Evolutionary conservation across 2,888 invertebrate species (phyloP), one percentile per base, ranked within the genome.

Genomic region (Stenurella melanura): DNA sequence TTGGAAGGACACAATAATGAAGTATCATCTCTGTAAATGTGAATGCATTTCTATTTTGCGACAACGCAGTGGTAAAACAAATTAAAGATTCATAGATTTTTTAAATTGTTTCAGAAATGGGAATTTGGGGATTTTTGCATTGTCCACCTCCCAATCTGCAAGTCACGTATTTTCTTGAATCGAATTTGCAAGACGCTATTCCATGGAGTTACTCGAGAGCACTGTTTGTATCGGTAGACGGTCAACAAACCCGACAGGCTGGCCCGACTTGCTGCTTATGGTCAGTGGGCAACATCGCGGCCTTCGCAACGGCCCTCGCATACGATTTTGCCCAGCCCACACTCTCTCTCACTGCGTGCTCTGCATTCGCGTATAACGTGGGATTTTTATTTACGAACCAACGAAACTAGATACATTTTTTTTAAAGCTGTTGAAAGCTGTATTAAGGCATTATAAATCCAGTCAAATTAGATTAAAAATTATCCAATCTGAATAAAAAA

Each of bases 291-390:
- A 67, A 67, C 60, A 57, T 56, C 74, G 74, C 74, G 67, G 74
- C 74, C 74, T 74, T 74, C 74, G 54, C 18, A 15, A 17, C 67
- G 74, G 66, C 74, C 73, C 66, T 60, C 72, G 72, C 57, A 57
- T 58, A 17, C 69, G 58, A 26, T 30, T 69, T 17, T 18, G 57
- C 30, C n/a, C 38, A 34, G 34, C 64, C 38, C 38, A 38, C 68
- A 56, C 56, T 57, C 34, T 56, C 38, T 74, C 72, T 77, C 63
- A 61, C 72, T 75, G 77, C 77, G 77, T 77, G 74, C 73, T 74
- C 74, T 67, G 77, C 74, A 74, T 77, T 74, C 77, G 26, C 30
- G 58, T 61, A n/a, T 30, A n/a, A 30, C n/a, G 7, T 61, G 61
- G 7, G n/a, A n/a, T 15, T 15, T 61, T 61, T 61, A 15, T 11